phyloP scores from a whole-genome alignment of 1,140 invertebrate genomes.

The Cotesia typhae region DNA sequence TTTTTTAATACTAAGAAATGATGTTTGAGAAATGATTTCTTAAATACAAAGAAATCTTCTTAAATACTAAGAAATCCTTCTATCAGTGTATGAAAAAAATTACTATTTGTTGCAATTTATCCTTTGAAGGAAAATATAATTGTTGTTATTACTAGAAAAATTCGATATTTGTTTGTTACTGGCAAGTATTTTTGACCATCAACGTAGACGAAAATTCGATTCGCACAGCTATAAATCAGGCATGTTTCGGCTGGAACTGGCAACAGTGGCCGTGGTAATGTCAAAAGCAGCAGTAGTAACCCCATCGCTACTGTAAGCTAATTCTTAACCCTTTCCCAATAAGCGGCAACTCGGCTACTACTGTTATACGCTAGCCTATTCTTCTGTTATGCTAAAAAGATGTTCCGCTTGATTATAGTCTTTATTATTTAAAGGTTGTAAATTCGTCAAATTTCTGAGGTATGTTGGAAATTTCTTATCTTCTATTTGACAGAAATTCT shows the following conservation, averaged over 20 bases:
- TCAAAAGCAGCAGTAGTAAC: constrained; percentile 33
- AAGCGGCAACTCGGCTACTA: constrained; percentile 39
- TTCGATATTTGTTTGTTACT: not conserved
- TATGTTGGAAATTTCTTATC: not conserved
- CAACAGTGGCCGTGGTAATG: constrained; percentile 9
- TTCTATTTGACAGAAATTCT: not conserved
- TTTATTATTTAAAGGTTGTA: constrained; percentile 55
- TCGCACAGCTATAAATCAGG: constrained; percentile 58
- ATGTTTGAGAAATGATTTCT: too few relatives aligned
- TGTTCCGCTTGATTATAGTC: constrained; percentile 52
- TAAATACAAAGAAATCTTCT: too few relatives aligned
- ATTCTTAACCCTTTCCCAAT: constrained; percentile 43
- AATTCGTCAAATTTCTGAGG: constrained; percentile 50
- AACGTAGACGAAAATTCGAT: constrained; percentile 53
- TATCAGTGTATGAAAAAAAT: too few relatives aligned
- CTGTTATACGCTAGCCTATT: constrained; percentile 39
- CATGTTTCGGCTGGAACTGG: constrained; percentile 21
- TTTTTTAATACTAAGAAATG: too few relatives aligned
- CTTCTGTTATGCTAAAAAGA: constrained; percentile 47
- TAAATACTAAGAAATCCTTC: too few relatives aligned
- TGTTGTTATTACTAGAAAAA: not conserved
- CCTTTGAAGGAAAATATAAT: not conserved
- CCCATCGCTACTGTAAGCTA: constrained; percentile 41
- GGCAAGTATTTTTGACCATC: constrained; percentile 1
- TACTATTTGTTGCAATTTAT: not conserved